A percentile compares a stretch with the other conserved stretches of the same genome.
These are phyloP conservation scores for Drosophila neoperkinsi DNA, from an alignment of 2,888 invertebrate genomes.

Conservation along the genomic window DNA sequence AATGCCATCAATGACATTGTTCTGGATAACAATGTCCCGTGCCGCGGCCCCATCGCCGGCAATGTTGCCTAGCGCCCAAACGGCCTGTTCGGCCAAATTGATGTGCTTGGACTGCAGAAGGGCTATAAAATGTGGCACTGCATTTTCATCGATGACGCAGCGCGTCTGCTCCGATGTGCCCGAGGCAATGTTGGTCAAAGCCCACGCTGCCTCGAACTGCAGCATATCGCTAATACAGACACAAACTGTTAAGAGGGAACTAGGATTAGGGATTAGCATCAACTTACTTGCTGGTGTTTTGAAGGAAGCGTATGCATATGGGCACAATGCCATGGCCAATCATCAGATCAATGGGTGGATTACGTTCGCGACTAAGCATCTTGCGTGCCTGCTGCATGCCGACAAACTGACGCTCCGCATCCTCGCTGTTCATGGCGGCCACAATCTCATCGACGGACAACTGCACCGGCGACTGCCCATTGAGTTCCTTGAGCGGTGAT, in stretches of 20 bases:
- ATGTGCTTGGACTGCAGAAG: slow-evolving; percentile 89
- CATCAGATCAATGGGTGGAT: slow-evolving; percentile 96
- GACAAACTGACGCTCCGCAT: slow-evolving; percentile 88
- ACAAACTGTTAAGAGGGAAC: slow-evolving; percentile 9
- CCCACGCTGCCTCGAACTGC: slow-evolving; percentile 99
- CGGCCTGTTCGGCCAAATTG: slow-evolving; percentile 95
- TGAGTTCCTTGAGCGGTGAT: slow-evolving; percentile 86
- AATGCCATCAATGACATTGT: slow-evolving; percentile 90
- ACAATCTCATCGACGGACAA: slow-evolving; percentile 91
- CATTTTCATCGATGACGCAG: slow-evolving; percentile 93
- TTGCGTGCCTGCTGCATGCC: slow-evolving; percentile 94
- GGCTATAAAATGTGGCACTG: slow-evolving; percentile 92
- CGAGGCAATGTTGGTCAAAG: slow-evolving; percentile 98
- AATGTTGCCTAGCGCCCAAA: slow-evolving; percentile 99
- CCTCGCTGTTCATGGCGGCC: slow-evolving; percentile 88
- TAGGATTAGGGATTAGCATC: neutral
- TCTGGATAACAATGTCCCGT: slow-evolving; percentile 92
- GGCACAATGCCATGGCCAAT: slow-evolving; percentile 94
- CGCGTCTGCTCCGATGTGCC: slow-evolving; percentile 96
- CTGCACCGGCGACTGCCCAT: slow-evolving; percentile 84
- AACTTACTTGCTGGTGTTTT: slow-evolving; percentile 89
- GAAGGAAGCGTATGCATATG: slow-evolving; percentile 91
- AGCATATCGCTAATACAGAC: slow-evolving; percentile 87
- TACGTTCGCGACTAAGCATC: slow-evolving; percentile 94
- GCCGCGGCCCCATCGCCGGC: slow-evolving; percentile 94